Conservation (phyloP, 2,888 invertebrate genomes). For the Limnephilus marmoratus region DNA sequence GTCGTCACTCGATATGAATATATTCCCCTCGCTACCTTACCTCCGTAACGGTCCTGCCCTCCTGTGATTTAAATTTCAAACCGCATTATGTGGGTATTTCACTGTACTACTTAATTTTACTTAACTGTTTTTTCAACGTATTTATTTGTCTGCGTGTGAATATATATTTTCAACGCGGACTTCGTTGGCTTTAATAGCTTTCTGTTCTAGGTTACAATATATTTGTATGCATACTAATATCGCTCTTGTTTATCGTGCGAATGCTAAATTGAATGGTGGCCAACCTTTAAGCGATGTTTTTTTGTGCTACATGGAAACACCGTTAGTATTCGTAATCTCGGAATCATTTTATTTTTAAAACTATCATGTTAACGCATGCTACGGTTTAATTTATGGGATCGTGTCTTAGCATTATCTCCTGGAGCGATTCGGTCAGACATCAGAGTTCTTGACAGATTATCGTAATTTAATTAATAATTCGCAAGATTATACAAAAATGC, state of each 20-base stretch:
- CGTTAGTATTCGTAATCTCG: not conserved
- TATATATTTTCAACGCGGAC: slow-evolving; percentile 3
- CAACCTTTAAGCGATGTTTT: not conserved
- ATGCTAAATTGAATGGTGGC: slow-evolving; percentile 17
- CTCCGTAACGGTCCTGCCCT: slow-evolving; percentile 45
- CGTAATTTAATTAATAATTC: not conserved
- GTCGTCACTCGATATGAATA: not conserved
- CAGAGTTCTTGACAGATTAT: not conserved
- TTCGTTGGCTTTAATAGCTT: not conserved
- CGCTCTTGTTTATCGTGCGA: slow-evolving; percentile 10
- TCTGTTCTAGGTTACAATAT: slow-evolving; percentile 14
- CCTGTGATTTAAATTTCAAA: slow-evolving; percentile 29
- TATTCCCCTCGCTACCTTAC: not conserved
- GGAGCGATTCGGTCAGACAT: not conserved
- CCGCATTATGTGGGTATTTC: not conserved
- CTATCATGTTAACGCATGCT: not conserved
- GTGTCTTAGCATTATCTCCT: too few species aligned
- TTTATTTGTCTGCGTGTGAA: not conserved
- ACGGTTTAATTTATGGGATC: not conserved
- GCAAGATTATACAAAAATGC: not conserved
- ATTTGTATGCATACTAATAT: slow-evolving; percentile 21
- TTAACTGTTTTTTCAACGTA: not conserved
- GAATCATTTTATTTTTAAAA: not conserved
- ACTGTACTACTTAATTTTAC: not conserved
- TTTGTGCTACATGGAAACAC: not conserved